Percentiles rank a stretch among this genome's conserved stretches.
phyloP scores from a whole-genome alignment of 2,888 invertebrate genomes.

The Cephus spinipes region DNA sequence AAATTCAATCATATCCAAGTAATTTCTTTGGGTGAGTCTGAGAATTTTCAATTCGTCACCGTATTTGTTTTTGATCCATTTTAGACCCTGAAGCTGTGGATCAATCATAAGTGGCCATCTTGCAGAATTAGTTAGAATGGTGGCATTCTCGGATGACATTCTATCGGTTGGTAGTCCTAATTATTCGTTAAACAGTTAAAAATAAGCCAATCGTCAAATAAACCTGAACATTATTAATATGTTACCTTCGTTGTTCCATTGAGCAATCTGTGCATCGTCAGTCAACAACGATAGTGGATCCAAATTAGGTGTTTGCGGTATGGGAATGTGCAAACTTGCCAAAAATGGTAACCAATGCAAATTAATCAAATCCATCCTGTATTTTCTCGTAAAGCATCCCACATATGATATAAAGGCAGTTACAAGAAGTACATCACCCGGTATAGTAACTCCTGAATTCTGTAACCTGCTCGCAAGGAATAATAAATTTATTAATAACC shows the following conservation, averaged over 20 bases:
- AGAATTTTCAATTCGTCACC: slow-evolving; percentile 79
- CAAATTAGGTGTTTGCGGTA: slow-evolving; percentile 82
- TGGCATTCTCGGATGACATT: slow-evolving; percentile 96
- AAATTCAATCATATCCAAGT: slow-evolving; percentile 85
- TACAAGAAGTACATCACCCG: slow-evolving; percentile 89
- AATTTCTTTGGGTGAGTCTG: slow-evolving; percentile 83
- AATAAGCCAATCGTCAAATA: not conserved
- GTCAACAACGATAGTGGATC: slow-evolving; percentile 89
- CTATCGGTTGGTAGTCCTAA: slow-evolving; percentile 84
- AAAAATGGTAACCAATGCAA: slow-evolving; percentile 86
- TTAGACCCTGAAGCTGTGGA: slow-evolving; percentile 91
- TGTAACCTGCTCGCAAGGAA: slow-evolving; percentile 70
- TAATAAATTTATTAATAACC: not conserved
- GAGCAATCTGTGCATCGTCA: slow-evolving; percentile 91
- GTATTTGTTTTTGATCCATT: slow-evolving; percentile 94
- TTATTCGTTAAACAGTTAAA: not conserved
- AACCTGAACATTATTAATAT: not conserved
- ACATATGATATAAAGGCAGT: slow-evolving; percentile 96
- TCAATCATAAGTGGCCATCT: slow-evolving; percentile 97
- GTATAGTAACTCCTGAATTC: slow-evolving; percentile 80
- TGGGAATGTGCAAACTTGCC: slow-evolving; percentile 76
- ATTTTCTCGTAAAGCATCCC: slow-evolving; percentile 90
- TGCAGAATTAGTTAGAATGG: slow-evolving; percentile 88
- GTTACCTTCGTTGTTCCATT: slow-evolving; percentile 91
- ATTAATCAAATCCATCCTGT: slow-evolving; percentile 82